Conservation (phyloP, 2,888 invertebrate genomes). For the Byasa hedistus region DNA sequence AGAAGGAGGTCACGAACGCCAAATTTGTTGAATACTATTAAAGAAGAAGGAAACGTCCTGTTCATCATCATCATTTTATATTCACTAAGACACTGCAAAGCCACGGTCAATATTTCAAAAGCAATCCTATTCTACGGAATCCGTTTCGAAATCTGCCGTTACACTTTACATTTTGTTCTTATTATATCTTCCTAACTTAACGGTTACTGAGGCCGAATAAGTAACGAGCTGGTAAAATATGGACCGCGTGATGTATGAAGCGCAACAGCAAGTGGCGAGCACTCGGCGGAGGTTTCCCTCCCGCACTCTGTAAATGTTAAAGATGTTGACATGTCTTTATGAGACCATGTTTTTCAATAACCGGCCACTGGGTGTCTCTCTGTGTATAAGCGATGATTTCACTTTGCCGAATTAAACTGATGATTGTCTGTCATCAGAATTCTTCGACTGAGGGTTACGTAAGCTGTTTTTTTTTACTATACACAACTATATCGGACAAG, state of each 20-base stretch:
- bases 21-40: too few species aligned
- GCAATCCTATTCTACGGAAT: too few species aligned
- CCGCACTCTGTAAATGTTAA: constrained; percentile 35
- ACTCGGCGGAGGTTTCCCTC: constrained; percentile 32
- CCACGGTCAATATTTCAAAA: too few species aligned
- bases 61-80: too few species aligned
- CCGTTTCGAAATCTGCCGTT: too few species aligned
- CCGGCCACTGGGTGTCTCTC: constrained; percentile 16
- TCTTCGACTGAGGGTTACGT: neutral
- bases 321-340: constrained; percentile 35
- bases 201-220: constrained; percentile 49
- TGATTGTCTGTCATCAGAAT: constrained; percentile 10
- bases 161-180: too few species aligned
- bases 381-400: constrained; percentile 21
- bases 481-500: too few species aligned
- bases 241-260: constrained; percentile 46
- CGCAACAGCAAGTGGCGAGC: constrained; percentile 39
- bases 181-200: constrained; percentile 45
- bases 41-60: too few species aligned
- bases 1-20: too few species aligned
- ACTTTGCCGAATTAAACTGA: neutral
- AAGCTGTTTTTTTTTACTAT: neutral
- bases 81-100: too few species aligned
- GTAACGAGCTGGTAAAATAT: constrained; percentile 56
- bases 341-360: constrained; percentile 31